Base-by-base conservation (phyloP, 2,113 vertebrate genomes). In the Tursiops truncatus region DNA sequence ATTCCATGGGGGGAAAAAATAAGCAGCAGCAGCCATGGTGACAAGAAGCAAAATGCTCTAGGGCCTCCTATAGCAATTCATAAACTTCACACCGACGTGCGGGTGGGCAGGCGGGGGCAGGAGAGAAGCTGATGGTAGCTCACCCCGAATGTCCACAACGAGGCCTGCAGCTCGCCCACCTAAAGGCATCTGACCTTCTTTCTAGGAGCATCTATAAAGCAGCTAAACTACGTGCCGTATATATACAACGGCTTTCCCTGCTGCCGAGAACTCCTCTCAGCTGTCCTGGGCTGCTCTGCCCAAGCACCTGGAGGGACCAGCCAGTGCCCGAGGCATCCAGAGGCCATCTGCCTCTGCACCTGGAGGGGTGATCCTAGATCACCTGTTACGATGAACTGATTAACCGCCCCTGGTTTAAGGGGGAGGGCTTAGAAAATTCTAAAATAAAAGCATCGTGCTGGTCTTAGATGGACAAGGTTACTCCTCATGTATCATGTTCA, bases 401-500 rank as follows among this genome's bases (percentile, higher is more conserved):
- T 65, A 74, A 33, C 47, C 2, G 15, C 38, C 97, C 95, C 97
- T 96, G 97, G 9, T 41, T 89, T 80, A 65, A 67, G 18, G 25
- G 23, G 31, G 47, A 97, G 89, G 85, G 97, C 91, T 96, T 95
- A 89, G 60, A 81, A 84, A 85, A 92, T 94, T 96, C 98, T 97
- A 97, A 95, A 97, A 98, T 81, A 71, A 97, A 96, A 98, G 97
- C 96, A 60, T 0, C 87, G 14, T 1, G 88, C 28, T 2, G 18
- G 86, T 95, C 85, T 97, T 98, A 98, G 93, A 92, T 96, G 1
- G 94, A 41, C 28, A 96, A 31, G 1, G 80, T 26, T 2, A 94
- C 71, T 94, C 99, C 99, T 0, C 99, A 99, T 20, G 99, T 9
- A 99, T 99, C 99, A 99, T 99, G 98, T 99, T 99, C 4, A 99